Percentiles rank a stretch among this genome's conserved stretches.
Conservation (phyloP, 2,888 invertebrate species). For the Cheiracanthium punctorium region DNA sequence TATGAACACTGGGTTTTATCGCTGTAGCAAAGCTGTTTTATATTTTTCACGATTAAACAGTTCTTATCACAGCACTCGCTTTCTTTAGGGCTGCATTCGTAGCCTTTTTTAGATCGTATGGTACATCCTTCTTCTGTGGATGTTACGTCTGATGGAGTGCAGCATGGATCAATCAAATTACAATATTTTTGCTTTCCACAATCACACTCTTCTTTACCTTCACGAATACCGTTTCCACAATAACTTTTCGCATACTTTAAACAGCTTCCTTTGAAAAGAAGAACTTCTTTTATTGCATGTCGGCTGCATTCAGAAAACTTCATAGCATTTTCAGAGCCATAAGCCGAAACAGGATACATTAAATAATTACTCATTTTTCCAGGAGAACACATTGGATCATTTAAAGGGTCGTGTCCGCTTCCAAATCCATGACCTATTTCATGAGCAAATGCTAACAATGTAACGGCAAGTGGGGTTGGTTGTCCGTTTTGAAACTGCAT, state of each 20-base stretch:
- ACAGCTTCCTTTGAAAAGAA: constrained; percentile 32
- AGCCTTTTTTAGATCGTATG: neutral
- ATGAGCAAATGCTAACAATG: constrained; percentile 52
- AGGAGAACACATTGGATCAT: constrained; percentile 23
- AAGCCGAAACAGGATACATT: constrained; percentile 41
- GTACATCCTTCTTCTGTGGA: constrained; percentile 43
- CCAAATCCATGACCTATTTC: constrained; percentile 70
- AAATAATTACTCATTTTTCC: constrained; percentile 35
- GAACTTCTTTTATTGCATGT: constrained; percentile 9
- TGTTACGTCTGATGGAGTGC: constrained; percentile 45
- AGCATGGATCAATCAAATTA: constrained; percentile 80
- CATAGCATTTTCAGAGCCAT: constrained; percentile 1
- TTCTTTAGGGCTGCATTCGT: constrained; percentile 58
- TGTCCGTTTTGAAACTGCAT: neutral
- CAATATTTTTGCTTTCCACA: constrained; percentile 74
- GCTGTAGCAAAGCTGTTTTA: constrained; percentile 5
- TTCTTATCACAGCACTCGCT: constrained; percentile 39
- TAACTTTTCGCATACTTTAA: neutral
- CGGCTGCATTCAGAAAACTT: constrained; percentile 67
- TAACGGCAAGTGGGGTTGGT: constrained; percentile 41
- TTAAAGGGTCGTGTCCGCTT: constrained; percentile 53
- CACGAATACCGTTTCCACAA: constrained; percentile 63
- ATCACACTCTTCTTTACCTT: constrained; percentile 67
- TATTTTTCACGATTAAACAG: constrained; percentile 6
- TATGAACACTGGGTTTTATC: neutral